phyloP scores from a whole-genome alignment of 1,140 invertebrate genomes.

The Cyphomyrmex costatus region DNA sequence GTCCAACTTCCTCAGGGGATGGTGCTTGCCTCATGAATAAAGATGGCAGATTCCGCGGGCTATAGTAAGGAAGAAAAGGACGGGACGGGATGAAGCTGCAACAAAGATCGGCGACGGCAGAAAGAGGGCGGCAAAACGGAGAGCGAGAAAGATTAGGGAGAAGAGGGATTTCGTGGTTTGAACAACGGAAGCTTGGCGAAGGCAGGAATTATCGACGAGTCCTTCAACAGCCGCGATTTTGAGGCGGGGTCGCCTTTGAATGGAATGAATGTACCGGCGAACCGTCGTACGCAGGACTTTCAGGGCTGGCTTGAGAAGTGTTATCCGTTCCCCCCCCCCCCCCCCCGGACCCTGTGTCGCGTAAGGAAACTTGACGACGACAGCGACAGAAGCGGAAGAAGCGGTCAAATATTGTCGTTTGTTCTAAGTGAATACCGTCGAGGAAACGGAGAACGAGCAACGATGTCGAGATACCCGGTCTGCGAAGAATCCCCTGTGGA shows the following conservation, averaged over 20 bases:
- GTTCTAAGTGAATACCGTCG: conserved; percentile 47
- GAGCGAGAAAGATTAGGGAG: conserved; percentile 44
- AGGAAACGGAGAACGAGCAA: conserved; percentile 21
- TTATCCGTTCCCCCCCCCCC: conserved; percentile 31
- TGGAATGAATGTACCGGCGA: conserved; percentile 61
- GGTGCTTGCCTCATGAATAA: conserved; percentile 69
- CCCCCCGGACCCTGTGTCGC: conserved; percentile 15
- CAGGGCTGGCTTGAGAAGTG: conserved; percentile 18
- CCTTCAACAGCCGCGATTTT: conserved; percentile 42
- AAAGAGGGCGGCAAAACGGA: neutral
- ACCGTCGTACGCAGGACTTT: conserved; percentile 62
- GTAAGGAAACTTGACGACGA: conserved; percentile 19
- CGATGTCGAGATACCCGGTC: conserved; percentile 31
- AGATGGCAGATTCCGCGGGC: conserved; percentile 61
- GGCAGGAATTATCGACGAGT: conserved; percentile 65
- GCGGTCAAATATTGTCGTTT: conserved; percentile 60
- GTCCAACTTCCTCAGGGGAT: conserved; percentile 27
- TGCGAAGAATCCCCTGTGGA: conserved; percentile 16
- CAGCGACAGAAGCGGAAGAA: conserved; percentile 25
- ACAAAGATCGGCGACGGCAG: conserved; percentile 7
- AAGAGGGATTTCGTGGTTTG: conserved; percentile 33
- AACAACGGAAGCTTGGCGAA: conserved; percentile 52
- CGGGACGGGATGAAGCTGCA: conserved; percentile 25
- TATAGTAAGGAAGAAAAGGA: conserved; percentile 40
- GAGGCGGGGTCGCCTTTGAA: conserved; percentile 57